Percentiles rank a stretch among this genome's conserved stretches.
Conservation (phyloP, 2,888 invertebrate species). For the Aplocera efformata region DNA sequence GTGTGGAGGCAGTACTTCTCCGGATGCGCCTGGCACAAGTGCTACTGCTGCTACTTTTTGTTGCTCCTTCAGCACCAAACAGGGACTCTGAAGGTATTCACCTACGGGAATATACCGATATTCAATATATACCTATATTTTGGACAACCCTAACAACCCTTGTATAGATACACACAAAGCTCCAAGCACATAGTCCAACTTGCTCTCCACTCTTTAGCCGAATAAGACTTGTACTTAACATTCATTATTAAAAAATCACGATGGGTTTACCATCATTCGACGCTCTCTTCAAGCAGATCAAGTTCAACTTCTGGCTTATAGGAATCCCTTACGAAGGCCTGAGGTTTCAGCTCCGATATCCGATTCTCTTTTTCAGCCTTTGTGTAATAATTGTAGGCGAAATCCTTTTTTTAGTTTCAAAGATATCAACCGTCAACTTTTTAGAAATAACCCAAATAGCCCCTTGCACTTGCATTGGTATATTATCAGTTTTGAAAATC, state of each 20-base stretch:
- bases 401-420: conserved; percentile 43
- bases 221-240: conserved; percentile 4
- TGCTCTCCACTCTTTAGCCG: conserved; percentile 4
- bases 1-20: too few species aligned
- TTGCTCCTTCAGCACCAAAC: too few species aligned
- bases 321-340: conserved; percentile 46
- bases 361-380: conserved; percentile 29
- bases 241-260: conserved; percentile 6
- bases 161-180: neutral
- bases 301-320: conserved; percentile 45
- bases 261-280: conserved; percentile 51
- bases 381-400: conserved; percentile 41
- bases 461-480: conserved; percentile 50
- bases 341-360: conserved; percentile 38
- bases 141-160: conserved; percentile 7
- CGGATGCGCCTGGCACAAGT: too few species aligned
- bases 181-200: neutral
- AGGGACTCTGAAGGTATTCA: too few species aligned
- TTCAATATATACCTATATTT: too few species aligned
- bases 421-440: conserved; percentile 50
- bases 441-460: conserved; percentile 53
- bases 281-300: conserved; percentile 48
- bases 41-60: too few species aligned
- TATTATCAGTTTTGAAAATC: conserved; percentile 47
- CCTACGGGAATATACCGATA: too few species aligned